Percentiles rank a stretch among this genome's conserved stretches.
phyloP scores from a whole-genome alignment of 2,113 vertebrate species.

The Pangasianodon gigas region DNA sequence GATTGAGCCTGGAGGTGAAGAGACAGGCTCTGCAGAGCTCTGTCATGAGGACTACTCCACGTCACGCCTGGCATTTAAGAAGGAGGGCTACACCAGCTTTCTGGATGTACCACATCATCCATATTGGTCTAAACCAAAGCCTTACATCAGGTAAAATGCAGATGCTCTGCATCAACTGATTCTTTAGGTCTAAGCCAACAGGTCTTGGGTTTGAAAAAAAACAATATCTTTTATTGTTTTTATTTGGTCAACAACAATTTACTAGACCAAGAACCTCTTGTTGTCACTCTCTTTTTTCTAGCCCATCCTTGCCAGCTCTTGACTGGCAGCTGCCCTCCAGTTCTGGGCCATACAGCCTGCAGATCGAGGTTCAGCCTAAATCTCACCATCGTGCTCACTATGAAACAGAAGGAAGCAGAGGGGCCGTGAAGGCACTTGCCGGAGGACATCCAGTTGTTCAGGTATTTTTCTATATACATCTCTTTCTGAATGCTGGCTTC shows the following conservation, averaged over 20 bases:
- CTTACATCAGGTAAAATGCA: conserved; percentile 84
- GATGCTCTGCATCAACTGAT: neutral
- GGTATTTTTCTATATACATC: conserved; percentile 61
- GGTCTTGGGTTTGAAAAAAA: neutral
- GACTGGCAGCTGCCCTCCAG: conserved; percentile 96
- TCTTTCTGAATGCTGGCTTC: conserved; percentile 6
- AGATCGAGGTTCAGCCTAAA: conserved; percentile 95
- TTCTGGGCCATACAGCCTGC: conserved; percentile 90
- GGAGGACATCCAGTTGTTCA: conserved; percentile 92
- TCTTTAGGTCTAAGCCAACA: neutral
- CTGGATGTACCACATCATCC: conserved; percentile 89
- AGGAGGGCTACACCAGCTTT: conserved; percentile 85
- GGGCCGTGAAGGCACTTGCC: conserved; percentile 91
- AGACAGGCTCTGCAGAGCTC: conserved; percentile 74
- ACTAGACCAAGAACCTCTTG: neutral
- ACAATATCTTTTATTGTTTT: neutral
- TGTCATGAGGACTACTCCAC: conserved; percentile 79
- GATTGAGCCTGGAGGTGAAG: conserved; percentile 84
- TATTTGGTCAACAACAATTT: neutral
- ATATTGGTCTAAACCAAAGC: conserved; percentile 93
- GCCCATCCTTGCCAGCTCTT: conserved; percentile 91
- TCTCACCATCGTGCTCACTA: conserved; percentile 98
- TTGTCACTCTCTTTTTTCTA: conserved; percentile 59
- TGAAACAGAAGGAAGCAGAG: conserved; percentile 95
- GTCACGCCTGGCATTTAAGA: conserved; percentile 81